Base-by-base conservation (phyloP, 2,113 vertebrate species). In the Chaenogobius annularis region DNA sequence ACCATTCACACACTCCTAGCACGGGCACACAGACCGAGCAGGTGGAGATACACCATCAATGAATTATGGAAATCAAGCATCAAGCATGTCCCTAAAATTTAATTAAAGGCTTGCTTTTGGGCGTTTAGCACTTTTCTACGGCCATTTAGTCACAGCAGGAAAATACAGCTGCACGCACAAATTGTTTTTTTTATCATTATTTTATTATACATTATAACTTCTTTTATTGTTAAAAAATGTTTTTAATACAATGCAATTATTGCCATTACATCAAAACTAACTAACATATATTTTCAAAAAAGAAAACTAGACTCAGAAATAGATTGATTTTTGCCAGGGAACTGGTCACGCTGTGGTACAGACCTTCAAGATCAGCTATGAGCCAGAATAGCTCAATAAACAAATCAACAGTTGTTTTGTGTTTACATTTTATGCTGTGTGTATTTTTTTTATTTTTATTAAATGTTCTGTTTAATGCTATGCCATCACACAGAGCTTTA, bases 1-100 rank as follows among this genome's bases (percentile, higher is more conserved):
- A 90, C 84, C 76, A 91, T 91, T 91, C 90, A 88, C 83, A 87
- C 91, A 83, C 73, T 88, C 85, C 86, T 82, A 89, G 86, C 79
- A 79, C 78, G 83, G 84, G 79, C 85, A 79, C 66, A 68, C 81
- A 82, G 82, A 85, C 88, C 22, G 79, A 84, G 88, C 88, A 91
- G 90, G 90, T 90, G 89, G 87, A 85, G 88, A 87, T 87, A 87
- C 86, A 90, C 82, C 83, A 87, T 89, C 88, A 89, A 88, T 89
- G 88, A 91, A 90, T 90, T 90, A 89, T 84, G 86, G 79, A 90
- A 91, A 90, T 87, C 78, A 89, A 86, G 85, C 77, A 83, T 85
- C 62, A 73, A 76, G 83, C 79, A 84, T 85, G 69, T 91, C 83
- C 88, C 86, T 87, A 78, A 85, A 84, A 88, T 89, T 87, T 66